Conservation (phyloP, 2,888 invertebrate species). For the Flexamia atlantica region DNA sequence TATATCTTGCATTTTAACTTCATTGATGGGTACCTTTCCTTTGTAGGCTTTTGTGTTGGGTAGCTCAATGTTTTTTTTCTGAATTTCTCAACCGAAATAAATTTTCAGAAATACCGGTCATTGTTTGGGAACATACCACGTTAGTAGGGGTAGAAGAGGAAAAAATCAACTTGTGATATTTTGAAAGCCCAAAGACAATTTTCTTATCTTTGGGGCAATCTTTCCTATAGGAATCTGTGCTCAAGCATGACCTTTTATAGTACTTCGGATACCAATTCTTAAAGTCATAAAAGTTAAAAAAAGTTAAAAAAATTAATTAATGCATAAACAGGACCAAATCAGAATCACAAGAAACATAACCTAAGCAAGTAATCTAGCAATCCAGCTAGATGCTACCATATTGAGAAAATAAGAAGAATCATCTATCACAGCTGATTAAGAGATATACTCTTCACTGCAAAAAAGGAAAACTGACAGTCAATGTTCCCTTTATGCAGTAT, state of each 20-base stretch:
- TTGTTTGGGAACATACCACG: conserved; percentile 3
- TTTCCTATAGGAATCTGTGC: conserved; percentile 49
- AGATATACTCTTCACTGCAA: background rate
- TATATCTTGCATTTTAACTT: conserved; percentile 36
- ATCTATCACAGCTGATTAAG: conserved; percentile 29
- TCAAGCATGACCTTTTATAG: conserved; percentile 39
- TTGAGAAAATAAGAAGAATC: conserved; percentile 24
- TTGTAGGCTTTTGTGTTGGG: background rate
- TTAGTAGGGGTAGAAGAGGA: conserved; percentile 5
- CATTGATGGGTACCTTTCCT: conserved; percentile 13
- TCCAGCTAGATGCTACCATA: conserved; percentile 3
- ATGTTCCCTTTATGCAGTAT: conserved; percentile 34
- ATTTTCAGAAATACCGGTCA: background rate
- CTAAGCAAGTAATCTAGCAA: too few species aligned
- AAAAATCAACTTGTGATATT: conserved; percentile 24
- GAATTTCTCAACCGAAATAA: conserved; percentile 12
- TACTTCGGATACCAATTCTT: conserved; percentile 41
- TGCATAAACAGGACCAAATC: conserved; percentile 1
- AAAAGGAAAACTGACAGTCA: conserved; percentile 29
- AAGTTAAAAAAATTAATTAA: too few species aligned
- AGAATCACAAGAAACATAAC: background rate
- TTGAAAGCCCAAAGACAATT: conserved; percentile 27
- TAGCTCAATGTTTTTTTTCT: conserved; percentile 27
- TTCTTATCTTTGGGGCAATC: conserved; percentile 43
- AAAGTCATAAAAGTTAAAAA: too few species aligned